phyloP scores from a whole-genome alignment of 1,140 invertebrate species.

The Euura saliciscinereae region DNA sequence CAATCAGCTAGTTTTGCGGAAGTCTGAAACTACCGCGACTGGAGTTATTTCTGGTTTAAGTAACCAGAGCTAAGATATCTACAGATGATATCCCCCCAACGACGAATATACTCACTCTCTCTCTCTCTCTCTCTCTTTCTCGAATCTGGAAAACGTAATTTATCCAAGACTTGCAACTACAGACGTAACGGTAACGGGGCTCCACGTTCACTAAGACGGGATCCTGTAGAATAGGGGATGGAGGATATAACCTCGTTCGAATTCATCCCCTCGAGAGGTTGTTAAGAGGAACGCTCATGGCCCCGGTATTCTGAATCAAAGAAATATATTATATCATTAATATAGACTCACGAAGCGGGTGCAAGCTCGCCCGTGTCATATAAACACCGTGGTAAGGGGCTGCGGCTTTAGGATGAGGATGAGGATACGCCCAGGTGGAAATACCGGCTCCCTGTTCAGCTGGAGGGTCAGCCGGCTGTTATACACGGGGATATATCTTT shows the following conservation, averaged over 20 bases:
- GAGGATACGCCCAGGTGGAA: too few species aligned
- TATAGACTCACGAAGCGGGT: background rate
- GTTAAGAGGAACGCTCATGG: too few species aligned
- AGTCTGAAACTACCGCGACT: background rate
- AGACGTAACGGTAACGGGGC: background rate
- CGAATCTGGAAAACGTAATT: background rate
- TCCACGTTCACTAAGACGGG: background rate
- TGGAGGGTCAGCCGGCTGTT: background rate
- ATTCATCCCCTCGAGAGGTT: background rate
- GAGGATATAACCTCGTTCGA: background rate
- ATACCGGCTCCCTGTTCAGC: too few species aligned
- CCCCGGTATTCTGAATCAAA: background rate
- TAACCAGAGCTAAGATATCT: background rate
- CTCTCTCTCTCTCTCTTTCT: too few species aligned
- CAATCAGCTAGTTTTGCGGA: constrained; percentile 3
- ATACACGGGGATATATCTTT: background rate
- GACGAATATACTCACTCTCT: too few species aligned
- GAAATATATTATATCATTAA: constrained; percentile 5
- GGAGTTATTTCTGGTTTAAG: constrained; percentile 1
- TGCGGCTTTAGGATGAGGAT: too few species aligned
- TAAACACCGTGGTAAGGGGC: too few species aligned
- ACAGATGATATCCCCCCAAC: too few species aligned
- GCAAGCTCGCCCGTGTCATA: background rate
- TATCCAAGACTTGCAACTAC: constrained; percentile 1
- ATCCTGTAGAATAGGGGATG: too few species aligned